Evolutionary conservation across 2,113 vertebrate genomes (phyloP).

Genomic region (Daphoenositta chrysoptera): DNA sequence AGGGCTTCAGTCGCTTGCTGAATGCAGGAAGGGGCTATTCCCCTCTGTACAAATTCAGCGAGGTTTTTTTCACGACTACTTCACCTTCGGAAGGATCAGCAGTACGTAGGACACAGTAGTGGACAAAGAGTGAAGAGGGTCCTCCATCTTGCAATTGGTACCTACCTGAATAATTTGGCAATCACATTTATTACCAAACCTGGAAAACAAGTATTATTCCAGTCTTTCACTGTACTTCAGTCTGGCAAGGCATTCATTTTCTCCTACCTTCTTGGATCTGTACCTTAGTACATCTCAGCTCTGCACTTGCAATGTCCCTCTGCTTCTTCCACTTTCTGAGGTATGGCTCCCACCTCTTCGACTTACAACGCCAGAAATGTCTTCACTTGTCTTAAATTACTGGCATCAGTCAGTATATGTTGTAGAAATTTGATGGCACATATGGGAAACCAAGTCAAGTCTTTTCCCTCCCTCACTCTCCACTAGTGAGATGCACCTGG

Average conservation of each 20-base stretch:
- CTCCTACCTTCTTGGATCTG: background rate
- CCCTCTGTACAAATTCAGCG: background rate
- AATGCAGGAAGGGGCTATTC: background rate
- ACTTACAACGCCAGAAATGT: background rate
- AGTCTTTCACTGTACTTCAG: background rate
- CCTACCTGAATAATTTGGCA: background rate
- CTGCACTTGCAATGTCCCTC: background rate
- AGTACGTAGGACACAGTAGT: background rate
- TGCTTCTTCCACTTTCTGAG: background rate
- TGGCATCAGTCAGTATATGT: background rate
- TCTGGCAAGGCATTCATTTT: background rate
- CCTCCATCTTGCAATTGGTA: background rate
- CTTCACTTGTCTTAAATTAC: background rate
- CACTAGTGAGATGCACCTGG: background rate
- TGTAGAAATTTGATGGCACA: background rate
- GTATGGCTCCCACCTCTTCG: background rate
- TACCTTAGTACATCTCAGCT: background rate
- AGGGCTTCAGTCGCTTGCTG: background rate
- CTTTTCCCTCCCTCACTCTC: background rate
- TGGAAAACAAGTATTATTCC: background rate
- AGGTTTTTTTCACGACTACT: background rate
- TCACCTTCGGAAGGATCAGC: background rate
- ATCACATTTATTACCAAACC: background rate
- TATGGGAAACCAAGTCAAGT: background rate
- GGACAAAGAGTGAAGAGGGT: background rate